A percentile compares a stretch with the other conserved stretches of the same genome.
Evolutionary conservation across 2,113 vertebrate genomes (phyloP).

Genomic region (Henicopernis longicauda): DNA sequence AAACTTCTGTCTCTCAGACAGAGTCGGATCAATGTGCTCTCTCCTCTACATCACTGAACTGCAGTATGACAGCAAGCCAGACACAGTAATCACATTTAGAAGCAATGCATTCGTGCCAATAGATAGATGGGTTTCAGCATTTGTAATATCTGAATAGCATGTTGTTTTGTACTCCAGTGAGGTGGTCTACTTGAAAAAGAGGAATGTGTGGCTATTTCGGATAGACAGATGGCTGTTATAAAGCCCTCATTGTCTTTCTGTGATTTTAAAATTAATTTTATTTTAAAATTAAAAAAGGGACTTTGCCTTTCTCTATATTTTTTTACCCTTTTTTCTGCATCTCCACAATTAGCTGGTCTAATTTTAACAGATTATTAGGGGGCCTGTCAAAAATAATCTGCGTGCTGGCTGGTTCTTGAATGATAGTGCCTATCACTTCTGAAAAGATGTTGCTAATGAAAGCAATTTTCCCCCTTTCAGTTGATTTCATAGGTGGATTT

Average conservation of each 20-base stretch:
- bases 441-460: conserved; percentile 51
- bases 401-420: background rate
- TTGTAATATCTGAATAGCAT: background rate
- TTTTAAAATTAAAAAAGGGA: background rate
- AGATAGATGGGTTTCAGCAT: background rate
- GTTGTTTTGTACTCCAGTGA: background rate
- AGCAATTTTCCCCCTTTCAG: conserved; percentile 71
- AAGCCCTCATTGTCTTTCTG: background rate
- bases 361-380: conserved; percentile 41
- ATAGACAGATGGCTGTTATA: background rate
- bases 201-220: background rate
- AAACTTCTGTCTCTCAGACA: conserved; percentile 6
- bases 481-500: conserved; percentile 99
- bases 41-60: background rate
- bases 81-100: background rate
- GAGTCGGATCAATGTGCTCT: background rate
- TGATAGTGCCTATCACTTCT: background rate
- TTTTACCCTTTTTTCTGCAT: background rate
- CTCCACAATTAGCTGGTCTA: conserved; percentile 1
- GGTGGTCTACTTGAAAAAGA: background rate
- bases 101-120: background rate
- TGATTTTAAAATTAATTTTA: background rate
- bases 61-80: background rate
- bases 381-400: background rate
- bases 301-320: background rate